phyloP scores from a whole-genome alignment of 1,140 invertebrate genomes.

The Stegodyphus mimosarum region DNA sequence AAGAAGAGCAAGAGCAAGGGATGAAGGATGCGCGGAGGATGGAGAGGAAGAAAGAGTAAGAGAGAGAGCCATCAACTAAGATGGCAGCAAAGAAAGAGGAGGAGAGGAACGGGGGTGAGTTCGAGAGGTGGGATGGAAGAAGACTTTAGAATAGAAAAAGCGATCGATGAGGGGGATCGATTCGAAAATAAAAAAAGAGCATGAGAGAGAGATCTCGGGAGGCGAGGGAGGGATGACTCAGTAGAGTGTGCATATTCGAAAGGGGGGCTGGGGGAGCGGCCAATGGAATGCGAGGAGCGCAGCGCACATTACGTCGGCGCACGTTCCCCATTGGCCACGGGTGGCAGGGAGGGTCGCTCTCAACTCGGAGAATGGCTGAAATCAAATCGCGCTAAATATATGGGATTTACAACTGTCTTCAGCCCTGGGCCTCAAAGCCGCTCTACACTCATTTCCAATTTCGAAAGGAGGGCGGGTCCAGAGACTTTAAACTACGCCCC shows the following conservation, averaged over 20 bases:
- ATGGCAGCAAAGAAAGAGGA: constrained; percentile 32
- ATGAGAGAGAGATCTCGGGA: constrained; percentile 9
- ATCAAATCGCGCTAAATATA: constrained; percentile 60
- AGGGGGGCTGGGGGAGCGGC: constrained; percentile 23
- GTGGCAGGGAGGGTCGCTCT: constrained; percentile 35
- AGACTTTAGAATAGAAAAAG: constrained; percentile 60
- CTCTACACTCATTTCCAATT: constrained; percentile 59
- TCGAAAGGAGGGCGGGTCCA: constrained; percentile 47
- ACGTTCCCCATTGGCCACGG: constrained; percentile 19
- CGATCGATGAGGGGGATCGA: constrained; percentile 45
- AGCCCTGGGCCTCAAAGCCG: constrained; percentile 43
- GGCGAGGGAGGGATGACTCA: constrained; percentile 44
- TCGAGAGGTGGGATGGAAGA: not conserved
- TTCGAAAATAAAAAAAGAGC: constrained; percentile 51
- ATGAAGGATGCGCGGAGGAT: constrained; percentile 33
- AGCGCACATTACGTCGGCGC: constrained; percentile 38
- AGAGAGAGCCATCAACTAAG: constrained; percentile 59
- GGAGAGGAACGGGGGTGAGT: not conserved
- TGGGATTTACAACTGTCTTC: constrained; percentile 50
- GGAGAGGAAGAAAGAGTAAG: constrained; percentile 15
- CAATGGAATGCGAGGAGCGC: constrained; percentile 40
- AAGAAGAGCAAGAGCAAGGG: constrained; percentile 55
- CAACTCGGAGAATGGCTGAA: constrained; percentile 48
- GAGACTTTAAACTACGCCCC: constrained; percentile 57
- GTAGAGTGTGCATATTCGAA: constrained; percentile 30